Conservation (phyloP, 2,113 vertebrate species). For the Glaucomys volans region DNA sequence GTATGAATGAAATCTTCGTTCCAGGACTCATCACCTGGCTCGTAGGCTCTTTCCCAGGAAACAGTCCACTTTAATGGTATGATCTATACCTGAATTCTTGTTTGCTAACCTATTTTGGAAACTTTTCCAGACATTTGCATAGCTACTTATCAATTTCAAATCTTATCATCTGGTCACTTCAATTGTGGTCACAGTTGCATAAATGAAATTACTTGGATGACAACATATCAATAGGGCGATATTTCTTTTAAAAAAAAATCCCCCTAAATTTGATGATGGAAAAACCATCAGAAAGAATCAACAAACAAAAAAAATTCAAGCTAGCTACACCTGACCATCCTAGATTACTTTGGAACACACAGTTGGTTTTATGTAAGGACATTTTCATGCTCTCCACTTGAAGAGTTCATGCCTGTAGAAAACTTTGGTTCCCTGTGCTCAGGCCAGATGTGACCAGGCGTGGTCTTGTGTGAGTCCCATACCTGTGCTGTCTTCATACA, state of each 20-base stretch:
- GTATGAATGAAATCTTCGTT: not conserved
- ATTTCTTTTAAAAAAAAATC: not conserved
- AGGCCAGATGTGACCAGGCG: not conserved
- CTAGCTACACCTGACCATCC: rapidly evolving
- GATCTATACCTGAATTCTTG: not conserved
- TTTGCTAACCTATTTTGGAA: not conserved
- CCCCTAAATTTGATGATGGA: not conserved
- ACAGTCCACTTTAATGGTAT: not conserved
- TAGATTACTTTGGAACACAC: not conserved
- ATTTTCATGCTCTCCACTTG: not conserved
- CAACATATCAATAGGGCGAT: not conserved
- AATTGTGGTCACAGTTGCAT: not conserved
- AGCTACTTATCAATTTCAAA: not conserved
- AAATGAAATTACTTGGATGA: not conserved
- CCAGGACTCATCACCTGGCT: rapidly evolving
- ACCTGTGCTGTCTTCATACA: conserved; percentile 99
- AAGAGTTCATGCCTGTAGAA: not conserved
- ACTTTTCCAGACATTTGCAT: not conserved
- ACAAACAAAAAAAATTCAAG: not conserved
- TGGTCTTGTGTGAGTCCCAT: conserved; percentile 58
- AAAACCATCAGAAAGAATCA: not conserved
- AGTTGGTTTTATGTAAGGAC: not conserved
- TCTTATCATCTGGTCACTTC: not conserved
- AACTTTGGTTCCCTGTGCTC: not conserved
- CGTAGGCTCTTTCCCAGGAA: not conserved